phyloP scores from a whole-genome alignment of 2,888 invertebrate species.

The Lasiommata megera region DNA sequence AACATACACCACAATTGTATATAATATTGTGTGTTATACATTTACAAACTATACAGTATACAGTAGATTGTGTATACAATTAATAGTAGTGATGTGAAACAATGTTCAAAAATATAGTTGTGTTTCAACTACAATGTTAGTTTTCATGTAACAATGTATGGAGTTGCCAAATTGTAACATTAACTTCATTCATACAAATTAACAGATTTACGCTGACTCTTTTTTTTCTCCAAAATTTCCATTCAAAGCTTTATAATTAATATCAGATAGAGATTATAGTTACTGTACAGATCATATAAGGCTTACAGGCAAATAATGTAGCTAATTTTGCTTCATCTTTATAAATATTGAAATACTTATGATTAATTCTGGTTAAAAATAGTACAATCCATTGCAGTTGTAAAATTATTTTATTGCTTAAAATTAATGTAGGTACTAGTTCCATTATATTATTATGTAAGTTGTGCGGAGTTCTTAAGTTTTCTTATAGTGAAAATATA shows the following conservation, averaged over 20 bases:
- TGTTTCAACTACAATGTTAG: neutral
- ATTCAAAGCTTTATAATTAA: neutral
- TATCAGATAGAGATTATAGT: neutral
- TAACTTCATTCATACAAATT: neutral
- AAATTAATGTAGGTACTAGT: too few relatives aligned
- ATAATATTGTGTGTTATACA: constrained; percentile 1
- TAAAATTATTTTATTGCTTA: too few relatives aligned
- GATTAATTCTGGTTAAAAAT: too few relatives aligned
- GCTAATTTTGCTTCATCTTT: too few relatives aligned
- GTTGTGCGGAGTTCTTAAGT: too few relatives aligned
- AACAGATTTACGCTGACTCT: neutral
- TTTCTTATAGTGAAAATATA: too few relatives aligned
- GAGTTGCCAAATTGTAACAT: neutral
- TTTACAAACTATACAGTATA: constrained; percentile 3
- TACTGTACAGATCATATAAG: neutral
- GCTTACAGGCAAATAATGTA: too few relatives aligned
- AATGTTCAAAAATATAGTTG: constrained; percentile 22
- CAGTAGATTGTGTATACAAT: neutral
- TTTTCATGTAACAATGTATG: neutral
- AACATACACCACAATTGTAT: neutral
- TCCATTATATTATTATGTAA: too few relatives aligned
- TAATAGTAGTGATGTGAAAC: constrained; percentile 1
- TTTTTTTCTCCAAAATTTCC: neutral
- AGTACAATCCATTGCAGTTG: too few relatives aligned
- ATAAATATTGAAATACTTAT: too few relatives aligned